Percentiles rank a stretch among this genome's conserved stretches.
Conservation (phyloP, 1,140 invertebrate genomes). For the Drosophila santomea region DNA sequence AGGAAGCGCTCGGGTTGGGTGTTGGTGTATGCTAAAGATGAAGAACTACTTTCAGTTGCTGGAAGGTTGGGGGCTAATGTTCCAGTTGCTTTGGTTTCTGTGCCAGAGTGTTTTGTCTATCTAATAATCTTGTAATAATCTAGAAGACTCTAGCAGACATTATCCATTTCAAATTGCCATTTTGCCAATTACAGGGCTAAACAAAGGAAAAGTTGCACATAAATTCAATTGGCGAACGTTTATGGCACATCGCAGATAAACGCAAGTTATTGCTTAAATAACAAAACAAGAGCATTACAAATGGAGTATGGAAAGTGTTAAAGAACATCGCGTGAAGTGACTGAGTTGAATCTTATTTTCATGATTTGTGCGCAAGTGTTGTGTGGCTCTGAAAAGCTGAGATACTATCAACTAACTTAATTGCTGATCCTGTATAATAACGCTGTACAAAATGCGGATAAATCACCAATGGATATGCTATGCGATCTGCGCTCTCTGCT, state of each 20-base stretch:
- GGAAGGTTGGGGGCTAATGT: constrained; percentile 61
- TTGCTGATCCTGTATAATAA: constrained; percentile 1
- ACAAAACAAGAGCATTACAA: constrained; percentile 6
- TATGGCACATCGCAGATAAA: constrained; percentile 67
- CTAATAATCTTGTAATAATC: constrained; percentile 79
- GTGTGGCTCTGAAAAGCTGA: constrained; percentile 48
- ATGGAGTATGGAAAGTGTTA: constrained; percentile 16
- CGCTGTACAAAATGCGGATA: constrained; percentile 64
- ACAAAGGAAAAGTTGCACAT: constrained; percentile 46
- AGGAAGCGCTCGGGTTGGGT: neutral
- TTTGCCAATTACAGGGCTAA: constrained; percentile 35
- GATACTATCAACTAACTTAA: constrained; percentile 4
- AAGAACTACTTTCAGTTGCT: constrained; percentile 25
- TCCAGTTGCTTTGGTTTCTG: constrained; percentile 83
- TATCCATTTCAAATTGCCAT: constrained; percentile 57
- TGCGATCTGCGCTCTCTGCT: constrained; percentile 42
- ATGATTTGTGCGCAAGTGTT: constrained; percentile 9
- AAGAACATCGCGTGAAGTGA: constrained; percentile 28
- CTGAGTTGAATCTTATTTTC: neutral
- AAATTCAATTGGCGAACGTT: constrained; percentile 51
- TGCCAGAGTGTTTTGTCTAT: constrained; percentile 78
- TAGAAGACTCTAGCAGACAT: constrained; percentile 42
- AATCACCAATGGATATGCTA: constrained; percentile 40
- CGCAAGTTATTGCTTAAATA: constrained; percentile 24
- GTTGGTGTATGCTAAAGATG: constrained; percentile 40